Evolutionary conservation across 2,888 invertebrate species (phyloP).

Genomic region (Synanthedon andrenaeformis): DNA sequence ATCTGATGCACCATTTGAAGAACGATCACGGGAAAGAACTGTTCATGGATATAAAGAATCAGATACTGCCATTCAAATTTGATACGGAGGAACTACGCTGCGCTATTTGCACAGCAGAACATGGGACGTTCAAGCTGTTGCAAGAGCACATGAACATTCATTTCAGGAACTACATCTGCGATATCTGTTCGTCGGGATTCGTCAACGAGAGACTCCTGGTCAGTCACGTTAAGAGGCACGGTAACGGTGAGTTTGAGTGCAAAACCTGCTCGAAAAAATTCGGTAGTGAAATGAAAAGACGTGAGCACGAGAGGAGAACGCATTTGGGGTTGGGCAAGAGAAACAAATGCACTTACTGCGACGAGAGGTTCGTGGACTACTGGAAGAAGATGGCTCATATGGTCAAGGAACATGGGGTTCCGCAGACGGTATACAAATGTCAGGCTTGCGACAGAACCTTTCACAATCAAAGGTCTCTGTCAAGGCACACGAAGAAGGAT

Average conservation of each 20-base stretch:
- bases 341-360: constrained; percentile 30
- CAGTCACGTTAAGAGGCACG: constrained; percentile 28
- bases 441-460: constrained; percentile 38
- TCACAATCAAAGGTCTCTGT: constrained; percentile 25
- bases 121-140: constrained; percentile 32
- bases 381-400: constrained; percentile 40
- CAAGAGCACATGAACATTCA: constrained; percentile 48
- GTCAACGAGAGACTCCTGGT: constrained; percentile 23
- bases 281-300: constrained; percentile 10
- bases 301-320: constrained; percentile 15
- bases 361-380: constrained; percentile 32
- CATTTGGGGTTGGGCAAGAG: constrained; percentile 14
- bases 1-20: constrained; percentile 25
- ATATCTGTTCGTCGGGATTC: constrained; percentile 28
- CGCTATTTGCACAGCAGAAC: constrained; percentile 26
- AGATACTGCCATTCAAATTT: constrained; percentile 44
- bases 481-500: constrained; percentile 36
- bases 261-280: constrained; percentile 33
- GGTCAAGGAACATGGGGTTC: constrained; percentile 30
- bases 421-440: constrained; percentile 28
- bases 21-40: constrained; percentile 19
- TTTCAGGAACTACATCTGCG: constrained; percentile 35
- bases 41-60: constrained; percentile 27
- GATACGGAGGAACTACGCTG: constrained; percentile 31
- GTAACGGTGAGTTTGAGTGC: constrained; percentile 31